Percentiles rank a stretch among this genome's conserved stretches.
Conservation (phyloP, 1,140 invertebrate genomes). For the Heterodera schachtii region DNA sequence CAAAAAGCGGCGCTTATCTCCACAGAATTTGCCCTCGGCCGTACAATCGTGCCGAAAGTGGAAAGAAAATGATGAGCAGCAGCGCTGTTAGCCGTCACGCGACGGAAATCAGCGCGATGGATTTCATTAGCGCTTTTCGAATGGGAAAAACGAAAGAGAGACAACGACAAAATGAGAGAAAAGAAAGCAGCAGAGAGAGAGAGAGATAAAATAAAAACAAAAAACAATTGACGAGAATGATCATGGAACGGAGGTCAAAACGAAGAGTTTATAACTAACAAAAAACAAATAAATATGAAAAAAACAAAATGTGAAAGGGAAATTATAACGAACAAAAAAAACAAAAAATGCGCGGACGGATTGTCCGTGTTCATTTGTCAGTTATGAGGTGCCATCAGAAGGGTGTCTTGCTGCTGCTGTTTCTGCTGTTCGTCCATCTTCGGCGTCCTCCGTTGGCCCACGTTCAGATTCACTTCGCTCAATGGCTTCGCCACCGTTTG, state of each 20-base stretch:
- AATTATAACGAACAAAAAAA: background rate
- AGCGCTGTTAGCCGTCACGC: background rate
- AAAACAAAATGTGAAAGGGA: background rate
- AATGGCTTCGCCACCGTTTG: background rate
- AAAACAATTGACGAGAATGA: background rate
- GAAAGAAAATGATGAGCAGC: background rate
- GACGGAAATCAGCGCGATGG: background rate
- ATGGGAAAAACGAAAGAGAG: background rate
- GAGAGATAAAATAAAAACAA: background rate
- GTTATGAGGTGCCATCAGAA: background rate
- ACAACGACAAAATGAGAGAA: background rate
- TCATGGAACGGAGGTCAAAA: too few relatives aligned
- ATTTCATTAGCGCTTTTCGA: background rate
- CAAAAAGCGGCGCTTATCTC: background rate
- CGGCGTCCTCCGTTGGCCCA: background rate
- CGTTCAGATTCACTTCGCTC: constrained; percentile 13
- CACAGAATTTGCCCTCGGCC: background rate
- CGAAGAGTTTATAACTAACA: background rate
- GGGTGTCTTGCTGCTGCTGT: background rate
- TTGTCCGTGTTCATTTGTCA: background rate
- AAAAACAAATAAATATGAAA: background rate
- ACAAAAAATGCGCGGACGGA: background rate
- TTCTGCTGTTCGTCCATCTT: background rate
- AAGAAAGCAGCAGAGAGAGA: background rate
- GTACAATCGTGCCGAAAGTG: background rate